Percentiles rank a stretch among this genome's conserved stretches.
phyloP scores from a whole-genome alignment of 2,888 invertebrate genomes.

The Baronia brevicornis region DNA sequence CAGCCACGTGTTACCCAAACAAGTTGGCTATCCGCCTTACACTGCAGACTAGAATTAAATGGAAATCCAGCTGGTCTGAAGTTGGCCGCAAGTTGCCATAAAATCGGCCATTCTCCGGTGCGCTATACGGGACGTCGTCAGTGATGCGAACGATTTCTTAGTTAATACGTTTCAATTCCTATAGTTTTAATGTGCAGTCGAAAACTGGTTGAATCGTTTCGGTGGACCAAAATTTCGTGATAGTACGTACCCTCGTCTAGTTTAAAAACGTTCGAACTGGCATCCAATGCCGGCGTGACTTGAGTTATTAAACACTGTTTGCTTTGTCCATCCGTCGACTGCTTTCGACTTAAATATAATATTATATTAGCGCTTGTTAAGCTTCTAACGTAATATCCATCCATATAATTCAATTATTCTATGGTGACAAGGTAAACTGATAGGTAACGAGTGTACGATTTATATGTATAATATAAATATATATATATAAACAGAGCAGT shows the following conservation, averaged over 20 bases:
- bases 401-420: constrained; percentile 74
- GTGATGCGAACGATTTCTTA: constrained; percentile 28
- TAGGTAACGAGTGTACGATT: constrained; percentile 59
- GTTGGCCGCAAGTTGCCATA: too few species aligned
- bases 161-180: constrained; percentile 58
- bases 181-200: constrained; percentile 46
- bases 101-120: too few species aligned
- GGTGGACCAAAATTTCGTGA: constrained; percentile 61
- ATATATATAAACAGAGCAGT: constrained; percentile 59
- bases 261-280: constrained; percentile 37
- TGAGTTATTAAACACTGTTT: constrained; percentile 25
- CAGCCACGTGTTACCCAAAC: too few species aligned
- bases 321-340: constrained; percentile 43
- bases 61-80: too few species aligned
- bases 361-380: constrained; percentile 55
- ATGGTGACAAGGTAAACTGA: constrained; percentile 72
- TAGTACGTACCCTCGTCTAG: constrained; percentile 43
- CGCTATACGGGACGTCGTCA: too few species aligned
- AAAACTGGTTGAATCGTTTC: constrained; percentile 45
- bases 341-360: constrained; percentile 38
- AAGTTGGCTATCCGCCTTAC: too few species aligned
- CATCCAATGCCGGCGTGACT: constrained; percentile 51
- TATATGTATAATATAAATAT: constrained; percentile 56
- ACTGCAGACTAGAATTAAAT: too few species aligned
- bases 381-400: constrained; percentile 70